These are phyloP conservation scores for Tricholaema leucomelas DNA, from an alignment of 2,113 vertebrate species.

Conservation along the genomic window DNA sequence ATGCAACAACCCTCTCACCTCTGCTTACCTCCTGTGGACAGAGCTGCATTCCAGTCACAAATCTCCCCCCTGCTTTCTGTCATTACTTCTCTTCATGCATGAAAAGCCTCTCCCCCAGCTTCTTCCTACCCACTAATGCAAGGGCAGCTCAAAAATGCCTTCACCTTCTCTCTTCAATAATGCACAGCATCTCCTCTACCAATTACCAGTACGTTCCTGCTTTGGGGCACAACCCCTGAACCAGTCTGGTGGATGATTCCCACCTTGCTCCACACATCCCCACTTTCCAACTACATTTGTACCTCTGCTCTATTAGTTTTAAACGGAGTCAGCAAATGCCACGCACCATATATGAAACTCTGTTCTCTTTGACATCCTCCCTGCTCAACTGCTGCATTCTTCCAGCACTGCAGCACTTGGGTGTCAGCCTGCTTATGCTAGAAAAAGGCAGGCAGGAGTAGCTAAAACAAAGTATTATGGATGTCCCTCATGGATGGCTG, in stretches of 20 bases:
- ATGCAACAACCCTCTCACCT: not conserved
- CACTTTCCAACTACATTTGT: not conserved
- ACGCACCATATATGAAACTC: rapidly evolving
- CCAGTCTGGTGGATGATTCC: not conserved
- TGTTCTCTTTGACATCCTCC: not conserved
- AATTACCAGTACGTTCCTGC: not conserved
- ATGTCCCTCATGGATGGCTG: not conserved
- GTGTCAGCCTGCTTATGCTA: not conserved
- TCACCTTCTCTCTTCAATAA: not conserved
- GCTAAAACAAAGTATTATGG: not conserved
- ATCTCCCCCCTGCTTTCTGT: not conserved
- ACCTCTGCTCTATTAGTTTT: not conserved
- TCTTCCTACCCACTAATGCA: not conserved
- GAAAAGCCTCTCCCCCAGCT: conserved; percentile 1
- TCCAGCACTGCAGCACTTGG: not conserved
- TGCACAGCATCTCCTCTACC: not conserved
- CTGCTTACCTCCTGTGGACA: not conserved
- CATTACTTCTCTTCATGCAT: conserved; percentile 25
- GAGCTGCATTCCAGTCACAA: conserved; percentile 16
- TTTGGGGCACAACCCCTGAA: not conserved
- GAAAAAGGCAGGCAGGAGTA: not conserved
- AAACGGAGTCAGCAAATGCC: not conserved
- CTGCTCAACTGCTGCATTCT: not conserved
- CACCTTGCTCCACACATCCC: not conserved
- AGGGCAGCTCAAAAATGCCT: not conserved